Evolutionary conservation across 2,888 invertebrate genomes (phyloP), one percentile per base, ranked within the genome.

Genomic region (Tipula confusa): DNA sequence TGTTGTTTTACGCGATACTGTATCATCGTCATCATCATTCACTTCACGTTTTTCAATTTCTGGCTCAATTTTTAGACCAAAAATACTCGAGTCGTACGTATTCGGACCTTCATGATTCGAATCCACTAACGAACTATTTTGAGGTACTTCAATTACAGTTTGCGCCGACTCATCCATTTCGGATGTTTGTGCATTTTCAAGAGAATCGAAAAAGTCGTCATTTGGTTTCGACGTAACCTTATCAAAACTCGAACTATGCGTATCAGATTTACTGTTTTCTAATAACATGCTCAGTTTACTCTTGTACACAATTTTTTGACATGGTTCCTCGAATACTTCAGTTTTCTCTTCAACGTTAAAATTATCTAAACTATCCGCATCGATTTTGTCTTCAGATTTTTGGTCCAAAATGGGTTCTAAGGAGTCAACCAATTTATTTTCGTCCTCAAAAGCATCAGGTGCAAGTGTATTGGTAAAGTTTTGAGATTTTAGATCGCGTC

Each of bases 371-470:
- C 80, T 80, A 11, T 80, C 80, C 7, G 31, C 80, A 36, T 84
- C 85, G 18, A 85, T 84, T 9, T 18, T 81, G 11, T 85, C 85
- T 29, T 85, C 85, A n/a, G 84, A 83, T 11, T 84, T 85, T 13
- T 38, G 29, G n/a, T 83, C 80, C 13, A 29, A 28, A 29, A 36
- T 83, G 3, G 83, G 28, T 4, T 29, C 29, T 64, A 43, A 28
- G 1, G 48, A 33, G 33, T 64, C 33, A 4, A 79, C 83, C 31
- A 24, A 33, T 31, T 79, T 31, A 4, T 64, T 31, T 83, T 79
- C 79, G 18, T 48, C 79, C 4, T 79, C 83, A 9, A 36, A 79
- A 13, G 9, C n/a, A 11, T 36, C 38, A 1, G 80, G n/a, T 48
- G 15, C 38, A 1, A 24, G 11, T 9, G n/a, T 11, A 28, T 83